Evolutionary conservation across 1,140 invertebrate genomes (phyloP), one percentile per base, ranked within the genome.

Genomic region (Caerostris extrusa): DNA sequence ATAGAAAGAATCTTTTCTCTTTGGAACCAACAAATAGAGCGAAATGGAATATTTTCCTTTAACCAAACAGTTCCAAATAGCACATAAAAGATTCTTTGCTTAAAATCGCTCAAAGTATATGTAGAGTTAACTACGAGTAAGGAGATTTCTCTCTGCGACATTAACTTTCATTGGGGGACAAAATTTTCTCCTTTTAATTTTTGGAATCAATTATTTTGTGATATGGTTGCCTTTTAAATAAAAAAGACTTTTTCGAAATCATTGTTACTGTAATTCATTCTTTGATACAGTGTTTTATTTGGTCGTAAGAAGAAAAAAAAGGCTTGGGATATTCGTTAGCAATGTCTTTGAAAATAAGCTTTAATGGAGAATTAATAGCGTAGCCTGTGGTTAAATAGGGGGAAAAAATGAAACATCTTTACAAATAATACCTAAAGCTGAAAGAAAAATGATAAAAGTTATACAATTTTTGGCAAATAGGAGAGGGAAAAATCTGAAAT

Each of bases 1-100:
- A 50, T 50, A 4, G 71, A 77, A 77, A 77, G 71, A 77, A 77
- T 77, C 71, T 77, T 77, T 77, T 77, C 71, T n/a, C 34, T 77
- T 12, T 12, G 71, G 12, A 53, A 19, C 14, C 34, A 77, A 53
- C 69, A 77, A 77, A 77, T 77, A 77, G 69, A 77, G 50, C 69
- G 69, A 77, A 34, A 12, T 50, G 50, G 71, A 77, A 77, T 77
- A 77, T 77, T 77, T 77, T 77, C 71, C 50, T 34, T 53, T 53
- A 77, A 77, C 71, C 71, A 50, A 77, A 77, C 53, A 77, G 71
- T 77, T 77, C 71, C 34, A 12, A 12, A 77, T 50, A 8, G 34
- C 34, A 50, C 71, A 53, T 77, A 77, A 77, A 77, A 53, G 71
- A 77, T 50, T 77, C 71, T 12, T 53, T 50, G 10, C 50, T 50